Evolutionary conservation across 2,797 vertebrate species (phyloP).

Genomic region (Enteromius afrohamiltoni): DNA sequence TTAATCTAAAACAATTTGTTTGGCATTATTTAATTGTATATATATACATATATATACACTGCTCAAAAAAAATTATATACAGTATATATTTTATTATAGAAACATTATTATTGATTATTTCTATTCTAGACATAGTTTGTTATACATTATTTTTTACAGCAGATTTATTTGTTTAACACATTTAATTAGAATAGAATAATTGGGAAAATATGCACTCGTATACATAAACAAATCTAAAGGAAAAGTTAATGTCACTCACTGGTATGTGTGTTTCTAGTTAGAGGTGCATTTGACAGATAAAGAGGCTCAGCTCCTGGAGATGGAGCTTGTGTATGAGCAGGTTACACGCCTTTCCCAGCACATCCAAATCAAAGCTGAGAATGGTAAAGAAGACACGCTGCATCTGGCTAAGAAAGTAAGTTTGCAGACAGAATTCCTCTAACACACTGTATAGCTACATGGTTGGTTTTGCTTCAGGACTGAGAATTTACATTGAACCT

Average conservation of each 20-base stretch:
- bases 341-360: slow-evolving; percentile 79
- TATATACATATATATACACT: too few species aligned
- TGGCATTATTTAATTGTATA: not conserved
- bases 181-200: not conserved
- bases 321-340: slow-evolving; percentile 83
- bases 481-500: not conserved
- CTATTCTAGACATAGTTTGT: not conserved
- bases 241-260: not conserved
- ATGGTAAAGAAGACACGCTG: slow-evolving; percentile 77
- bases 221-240: not conserved
- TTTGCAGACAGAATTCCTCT: not conserved
- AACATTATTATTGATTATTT: too few species aligned
- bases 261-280: slow-evolving; percentile 73
- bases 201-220: not conserved
- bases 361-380: slow-evolving; percentile 70
- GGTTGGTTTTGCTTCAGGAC: not conserved
- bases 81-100: too few species aligned
- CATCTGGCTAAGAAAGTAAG: slow-evolving; percentile 85
- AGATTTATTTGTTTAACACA: not conserved
- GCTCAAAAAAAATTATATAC: too few species aligned
- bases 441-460: not conserved
- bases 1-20: not conserved
- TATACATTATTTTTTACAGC: not conserved
- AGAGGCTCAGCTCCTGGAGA: slow-evolving; percentile 86
- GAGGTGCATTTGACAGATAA: slow-evolving; percentile 80